phyloP scores from a whole-genome alignment of 2,113 vertebrate species.

The Albula goreensis region DNA sequence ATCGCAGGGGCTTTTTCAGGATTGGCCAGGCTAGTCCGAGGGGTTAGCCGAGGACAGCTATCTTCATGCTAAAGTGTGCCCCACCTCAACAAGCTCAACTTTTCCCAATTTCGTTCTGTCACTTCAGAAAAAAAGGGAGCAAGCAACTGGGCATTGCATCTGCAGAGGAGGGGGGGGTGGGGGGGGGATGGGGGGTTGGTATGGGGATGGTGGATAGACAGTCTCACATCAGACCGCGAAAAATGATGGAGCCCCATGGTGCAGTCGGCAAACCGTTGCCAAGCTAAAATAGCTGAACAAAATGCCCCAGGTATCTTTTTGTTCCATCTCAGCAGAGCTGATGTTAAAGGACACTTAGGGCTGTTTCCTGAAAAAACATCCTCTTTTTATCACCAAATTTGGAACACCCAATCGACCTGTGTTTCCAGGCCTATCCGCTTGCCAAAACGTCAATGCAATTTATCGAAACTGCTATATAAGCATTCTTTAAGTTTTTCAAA shows the following conservation, averaged over 20 bases:
- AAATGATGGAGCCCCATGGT: neutral
- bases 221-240: neutral
- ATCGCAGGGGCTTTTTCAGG: neutral
- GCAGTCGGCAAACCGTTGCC: neutral
- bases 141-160: neutral
- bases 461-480: too few species aligned
- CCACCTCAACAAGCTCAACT: neutral
- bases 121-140: neutral
- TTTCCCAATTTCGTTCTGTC: slow-evolving; percentile 7
- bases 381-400: neutral
- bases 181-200: too few species aligned
- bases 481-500: too few species aligned
- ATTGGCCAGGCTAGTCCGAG: neutral
- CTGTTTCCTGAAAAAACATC: neutral
- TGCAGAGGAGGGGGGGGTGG: neutral
- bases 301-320: neutral
- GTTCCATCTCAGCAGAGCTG: neutral
- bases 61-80: neutral
- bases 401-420: neutral
- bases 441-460: neutral
- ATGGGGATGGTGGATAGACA: neutral
- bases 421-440: neutral
- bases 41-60: neutral
- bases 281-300: neutral
- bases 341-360: neutral